These are phyloP conservation scores for Phodopus roborovskii DNA, from an alignment of 2,113 vertebrate genomes.

Conservation along the genomic window DNA sequence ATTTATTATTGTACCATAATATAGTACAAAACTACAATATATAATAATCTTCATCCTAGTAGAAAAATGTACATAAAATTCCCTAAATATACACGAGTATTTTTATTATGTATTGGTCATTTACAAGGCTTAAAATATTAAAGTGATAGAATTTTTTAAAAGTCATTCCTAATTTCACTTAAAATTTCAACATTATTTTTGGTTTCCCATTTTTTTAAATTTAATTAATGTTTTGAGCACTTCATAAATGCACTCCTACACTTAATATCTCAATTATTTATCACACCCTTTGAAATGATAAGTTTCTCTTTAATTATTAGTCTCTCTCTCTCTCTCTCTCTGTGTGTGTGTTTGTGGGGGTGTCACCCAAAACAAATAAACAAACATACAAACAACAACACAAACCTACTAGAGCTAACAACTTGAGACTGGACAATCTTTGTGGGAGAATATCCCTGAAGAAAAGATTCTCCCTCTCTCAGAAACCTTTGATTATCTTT, in stretches of 20 bases:
- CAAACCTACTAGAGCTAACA: not conserved
- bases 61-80: not conserved
- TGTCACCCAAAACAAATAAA: not conserved
- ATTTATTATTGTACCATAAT: not conserved
- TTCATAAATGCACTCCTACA: not conserved
- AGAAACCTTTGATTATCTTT: no score
- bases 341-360: no score
- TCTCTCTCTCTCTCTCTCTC: no score
- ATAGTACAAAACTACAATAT: constrained; percentile 1
- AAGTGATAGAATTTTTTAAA: not conserved
- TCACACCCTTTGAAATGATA: not conserved
- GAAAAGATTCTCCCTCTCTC: not conserved
- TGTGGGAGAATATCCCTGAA: not conserved
- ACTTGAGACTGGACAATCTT: not conserved
- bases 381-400: not conserved
- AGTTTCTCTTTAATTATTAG: not conserved
- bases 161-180: not conserved
- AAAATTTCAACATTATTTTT: not conserved
- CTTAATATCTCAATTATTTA: not conserved
- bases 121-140: not conserved
- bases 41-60: not conserved
- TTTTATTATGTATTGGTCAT: not conserved
- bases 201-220: not conserved
- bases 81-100: not conserved
- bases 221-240: not conserved